Evolutionary conservation across 2,797 vertebrate species (phyloP).

Genomic region (Sebastes itinus): DNA sequence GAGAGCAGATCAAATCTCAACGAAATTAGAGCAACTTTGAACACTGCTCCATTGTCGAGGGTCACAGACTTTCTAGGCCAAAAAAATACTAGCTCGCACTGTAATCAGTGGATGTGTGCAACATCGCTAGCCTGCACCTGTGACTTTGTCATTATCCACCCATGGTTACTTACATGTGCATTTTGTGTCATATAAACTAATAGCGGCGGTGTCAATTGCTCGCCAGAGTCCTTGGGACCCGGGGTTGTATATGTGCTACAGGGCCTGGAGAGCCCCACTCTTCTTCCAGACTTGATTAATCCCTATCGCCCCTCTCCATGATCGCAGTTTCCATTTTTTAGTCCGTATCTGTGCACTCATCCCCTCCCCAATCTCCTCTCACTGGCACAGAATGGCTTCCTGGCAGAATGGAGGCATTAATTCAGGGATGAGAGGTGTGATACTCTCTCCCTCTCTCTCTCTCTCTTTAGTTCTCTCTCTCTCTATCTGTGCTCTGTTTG

Average conservation of each 20-base stretch:
- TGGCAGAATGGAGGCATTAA: constrained; percentile 82
- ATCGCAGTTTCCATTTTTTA: constrained; percentile 78
- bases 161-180: constrained; percentile 21
- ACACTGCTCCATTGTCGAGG: constrained; percentile 49
- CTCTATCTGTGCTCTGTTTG: constrained; percentile 72
- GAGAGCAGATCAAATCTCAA: constrained; percentile 55
- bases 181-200: constrained; percentile 42
- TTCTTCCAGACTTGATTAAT: constrained; percentile 80
- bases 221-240: constrained; percentile 26
- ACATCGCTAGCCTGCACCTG: constrained; percentile 30
- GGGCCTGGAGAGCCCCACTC: constrained; percentile 51
- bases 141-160: constrained; percentile 34
- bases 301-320: constrained; percentile 68
- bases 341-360: constrained; percentile 79
- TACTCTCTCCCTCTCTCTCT: constrained; percentile 53
- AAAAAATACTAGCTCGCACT: constrained; percentile 18
- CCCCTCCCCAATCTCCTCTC: constrained; percentile 81
- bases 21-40: constrained; percentile 45
- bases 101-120: constrained; percentile 19
- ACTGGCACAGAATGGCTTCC: constrained; percentile 80
- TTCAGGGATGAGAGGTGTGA: constrained; percentile 83
- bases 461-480: constrained; percentile 32
- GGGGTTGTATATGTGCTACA: constrained; percentile 32
- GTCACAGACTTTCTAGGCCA: constrained; percentile 43
- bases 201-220: constrained; percentile 9